phyloP scores from a whole-genome alignment of 2,113 vertebrate species.

The Uropsilus gracilis region DNA sequence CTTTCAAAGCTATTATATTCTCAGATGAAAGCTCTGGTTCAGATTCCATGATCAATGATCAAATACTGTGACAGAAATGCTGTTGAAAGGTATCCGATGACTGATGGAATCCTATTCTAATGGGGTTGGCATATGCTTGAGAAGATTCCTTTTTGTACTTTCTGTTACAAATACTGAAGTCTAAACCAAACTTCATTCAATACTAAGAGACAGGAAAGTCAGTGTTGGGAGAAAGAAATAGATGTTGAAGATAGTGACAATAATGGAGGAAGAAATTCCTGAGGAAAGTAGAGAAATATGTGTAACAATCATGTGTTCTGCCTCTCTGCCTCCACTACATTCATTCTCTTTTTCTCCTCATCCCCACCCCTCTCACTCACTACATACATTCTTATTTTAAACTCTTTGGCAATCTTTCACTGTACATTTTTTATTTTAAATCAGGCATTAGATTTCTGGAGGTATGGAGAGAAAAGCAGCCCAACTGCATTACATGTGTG shows the following conservation, averaged over 20 bases:
- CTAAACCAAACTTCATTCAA: not conserved
- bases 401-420: not conserved
- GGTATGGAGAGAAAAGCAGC: not conserved
- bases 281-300: not conserved
- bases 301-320: fast-evolving
- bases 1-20: not conserved
- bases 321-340: fast-evolving
- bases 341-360: not conserved
- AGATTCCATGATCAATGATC: not conserved
- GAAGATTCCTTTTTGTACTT: not conserved
- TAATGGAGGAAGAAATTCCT: not conserved
- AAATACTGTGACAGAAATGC: not conserved
- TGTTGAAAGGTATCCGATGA: not conserved
- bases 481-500: fast-evolving
- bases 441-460: not conserved
- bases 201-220: not conserved
- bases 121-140: not conserved
- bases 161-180: not conserved
- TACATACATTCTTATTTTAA: not conserved
- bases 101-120: not conserved
- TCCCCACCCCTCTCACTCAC: too few relatives aligned
- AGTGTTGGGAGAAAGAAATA: not conserved
- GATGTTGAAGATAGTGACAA: not conserved
- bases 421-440: not conserved
- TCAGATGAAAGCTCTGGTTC: not conserved